Conservation (phyloP, 2,113 vertebrate species). For the Theropithecus gelada region DNA sequence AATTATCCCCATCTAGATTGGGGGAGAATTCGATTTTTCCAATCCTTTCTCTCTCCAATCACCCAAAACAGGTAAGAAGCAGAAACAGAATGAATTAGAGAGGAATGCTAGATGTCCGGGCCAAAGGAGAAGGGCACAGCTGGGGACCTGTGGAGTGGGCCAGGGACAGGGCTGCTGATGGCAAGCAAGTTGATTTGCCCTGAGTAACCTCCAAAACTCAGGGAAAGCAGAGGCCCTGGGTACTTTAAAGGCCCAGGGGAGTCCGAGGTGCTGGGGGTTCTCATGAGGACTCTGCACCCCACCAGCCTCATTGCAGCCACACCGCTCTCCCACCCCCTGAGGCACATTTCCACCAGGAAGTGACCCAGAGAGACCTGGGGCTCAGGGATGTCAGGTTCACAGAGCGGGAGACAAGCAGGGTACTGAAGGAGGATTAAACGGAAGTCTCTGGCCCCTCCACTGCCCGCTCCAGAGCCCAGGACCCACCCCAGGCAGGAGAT, state of each 20-base stretch:
- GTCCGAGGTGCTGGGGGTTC: no score
- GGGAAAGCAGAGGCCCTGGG: no score
- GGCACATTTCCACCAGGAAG: no score
- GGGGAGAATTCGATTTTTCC: background rate
- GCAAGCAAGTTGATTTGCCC: background rate
- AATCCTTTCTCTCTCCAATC: background rate
- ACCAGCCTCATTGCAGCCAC: accelerated
- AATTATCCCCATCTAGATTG: background rate
- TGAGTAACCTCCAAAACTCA: no score
- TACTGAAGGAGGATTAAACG: background rate
- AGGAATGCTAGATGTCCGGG: background rate
- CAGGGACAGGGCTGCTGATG: background rate
- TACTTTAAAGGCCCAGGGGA: background rate
- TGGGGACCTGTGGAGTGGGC: no score
- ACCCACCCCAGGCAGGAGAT: background rate
- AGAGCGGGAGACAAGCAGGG: background rate
- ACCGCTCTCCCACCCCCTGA: background rate
- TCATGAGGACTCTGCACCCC: no score
- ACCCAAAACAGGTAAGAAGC: background rate
- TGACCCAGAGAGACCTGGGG: background rate
- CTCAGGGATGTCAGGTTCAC: background rate
- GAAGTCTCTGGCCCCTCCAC: background rate
- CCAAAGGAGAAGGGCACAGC: background rate
- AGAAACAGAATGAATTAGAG: background rate
- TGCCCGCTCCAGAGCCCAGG: background rate